Conservation (phyloP, 2,113 vertebrate species). For the Polypterus bichir region DNA sequence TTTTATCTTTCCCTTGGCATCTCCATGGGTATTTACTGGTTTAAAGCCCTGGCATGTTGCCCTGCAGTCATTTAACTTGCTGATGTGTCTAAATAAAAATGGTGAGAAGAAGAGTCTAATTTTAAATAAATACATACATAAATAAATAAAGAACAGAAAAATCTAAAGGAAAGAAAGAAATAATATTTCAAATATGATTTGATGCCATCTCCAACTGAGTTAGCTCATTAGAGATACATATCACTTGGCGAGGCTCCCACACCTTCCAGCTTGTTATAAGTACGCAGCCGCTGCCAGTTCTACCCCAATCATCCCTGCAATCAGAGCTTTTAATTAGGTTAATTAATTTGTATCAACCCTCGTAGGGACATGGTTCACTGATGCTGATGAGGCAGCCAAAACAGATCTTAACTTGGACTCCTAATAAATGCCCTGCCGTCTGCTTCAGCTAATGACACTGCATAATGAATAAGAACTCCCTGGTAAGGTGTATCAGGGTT, state of each 20-base stretch:
- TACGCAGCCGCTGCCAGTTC: slow-evolving; percentile 85
- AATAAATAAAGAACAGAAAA: slow-evolving; percentile 6
- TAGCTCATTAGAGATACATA: slow-evolving; percentile 81
- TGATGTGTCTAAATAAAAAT: slow-evolving; percentile 3
- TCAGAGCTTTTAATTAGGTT: slow-evolving; percentile 99
- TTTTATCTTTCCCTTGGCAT: too few relatives aligned
- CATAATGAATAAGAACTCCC: slow-evolving; percentile 55
- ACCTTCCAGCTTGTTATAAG: slow-evolving; percentile 88
- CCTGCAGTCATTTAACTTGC: neutral
- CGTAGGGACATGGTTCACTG: slow-evolving; percentile 89
- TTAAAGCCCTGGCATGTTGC: neutral
- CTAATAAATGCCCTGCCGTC: slow-evolving; percentile 57
- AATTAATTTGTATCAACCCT: slow-evolving; percentile 99
- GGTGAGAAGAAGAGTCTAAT: neutral
- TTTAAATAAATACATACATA: too few relatives aligned
- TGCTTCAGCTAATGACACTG: slow-evolving; percentile 51
- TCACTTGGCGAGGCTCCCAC: slow-evolving; percentile 86
- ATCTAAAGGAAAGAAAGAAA: slow-evolving; percentile 9
- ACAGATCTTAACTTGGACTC: slow-evolving; percentile 67
- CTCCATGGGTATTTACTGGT: too few relatives aligned
- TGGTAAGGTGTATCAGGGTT: slow-evolving; percentile 45
- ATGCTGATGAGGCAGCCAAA: slow-evolving; percentile 95
- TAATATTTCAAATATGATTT: slow-evolving; percentile 7
- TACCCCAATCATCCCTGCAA: slow-evolving; percentile 97
- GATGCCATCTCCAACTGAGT: slow-evolving; percentile 3